Evolutionary conservation across 1,140 invertebrate species (phyloP), one percentile per base, ranked within the genome.

Genomic region (Drosophila tsacasi): DNA sequence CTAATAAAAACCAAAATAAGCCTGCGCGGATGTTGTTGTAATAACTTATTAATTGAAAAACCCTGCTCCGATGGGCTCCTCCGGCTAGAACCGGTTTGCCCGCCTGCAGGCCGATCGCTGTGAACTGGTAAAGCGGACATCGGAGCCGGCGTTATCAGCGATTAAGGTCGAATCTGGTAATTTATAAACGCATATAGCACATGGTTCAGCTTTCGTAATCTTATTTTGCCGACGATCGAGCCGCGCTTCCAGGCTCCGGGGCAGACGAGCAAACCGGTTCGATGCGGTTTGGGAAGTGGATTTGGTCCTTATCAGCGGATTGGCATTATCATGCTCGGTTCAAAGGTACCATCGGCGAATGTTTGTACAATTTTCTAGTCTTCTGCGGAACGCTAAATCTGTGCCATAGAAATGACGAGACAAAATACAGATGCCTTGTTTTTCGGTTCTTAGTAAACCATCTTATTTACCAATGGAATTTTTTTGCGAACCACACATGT

Each of bases 111-210:
- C 47, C 42, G 58, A 59, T 55, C 78, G 58, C 61, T 37, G 21
- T 49, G 74, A 80, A 85, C 82, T 85, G 82, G 82, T 78, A 77
- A 69, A 65, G 44, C 47, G 58, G 52, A 62, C 68, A 73, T 55
- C 73, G 65, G 65, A 54, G 69, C 50, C 46, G 71, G 49, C 32
- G 76, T 84, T 84, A 89, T 90, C 84, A 83, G 62, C 40, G 61
- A 81, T 81, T 89, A 89, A 89, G 84, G 84, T 89, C 84, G 78
- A 72, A 66, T 62, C 73, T 84, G 77, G 69, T 81, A 78, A 77
- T 79, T 79, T 79, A 64, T 71, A 66, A 69, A 68, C 25, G 15
- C 68, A 81, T 81, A 83, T 87, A 83, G 76, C 75, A 61, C 78
- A 87, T 89, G 80, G 84, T 83, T 89, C 80, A 83, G 64, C 77